phyloP scores from a whole-genome alignment of 2,113 vertebrate genomes.

The Herpetotheres cachinnans region DNA sequence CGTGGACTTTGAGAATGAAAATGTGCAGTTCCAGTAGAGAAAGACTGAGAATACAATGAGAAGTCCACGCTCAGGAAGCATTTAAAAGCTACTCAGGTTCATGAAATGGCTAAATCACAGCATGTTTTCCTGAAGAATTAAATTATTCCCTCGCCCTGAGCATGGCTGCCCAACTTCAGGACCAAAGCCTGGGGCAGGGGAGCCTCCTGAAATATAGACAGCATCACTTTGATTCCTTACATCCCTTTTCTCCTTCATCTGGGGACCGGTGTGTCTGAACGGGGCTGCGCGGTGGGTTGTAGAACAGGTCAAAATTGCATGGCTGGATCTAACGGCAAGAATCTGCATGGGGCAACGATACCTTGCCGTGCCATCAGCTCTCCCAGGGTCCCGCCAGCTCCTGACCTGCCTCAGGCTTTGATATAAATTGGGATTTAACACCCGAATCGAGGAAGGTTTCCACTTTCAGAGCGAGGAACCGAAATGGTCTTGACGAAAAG shows the following conservation, averaged over 20 bases:
- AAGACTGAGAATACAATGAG: background rate
- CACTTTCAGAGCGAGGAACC: background rate
- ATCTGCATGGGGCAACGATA: background rate
- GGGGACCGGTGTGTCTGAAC: background rate
- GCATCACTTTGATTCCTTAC: background rate
- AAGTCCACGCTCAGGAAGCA: background rate
- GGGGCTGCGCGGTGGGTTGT: background rate
- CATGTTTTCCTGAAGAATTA: slow-evolving; percentile 39
- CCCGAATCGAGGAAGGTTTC: background rate
- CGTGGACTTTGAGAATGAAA: background rate
- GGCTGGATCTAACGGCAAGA: background rate
- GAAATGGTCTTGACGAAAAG: background rate
- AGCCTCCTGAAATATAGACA: background rate
- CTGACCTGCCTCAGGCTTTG: background rate
- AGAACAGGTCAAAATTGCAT: background rate
- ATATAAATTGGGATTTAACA: background rate
- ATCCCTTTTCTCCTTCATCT: background rate
- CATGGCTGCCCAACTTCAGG: background rate
- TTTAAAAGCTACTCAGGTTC: slow-evolving; percentile 36
- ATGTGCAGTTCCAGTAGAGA: background rate
- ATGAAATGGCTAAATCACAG: slow-evolving; percentile 59
- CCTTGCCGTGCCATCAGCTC: background rate
- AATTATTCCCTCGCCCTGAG: slow-evolving; percentile 2
- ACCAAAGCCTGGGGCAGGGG: background rate
- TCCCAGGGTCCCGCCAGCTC: background rate